Evolutionary conservation across 23 tunicate species (phyloP).

Genomic region (Diplosoma virens): DNA sequence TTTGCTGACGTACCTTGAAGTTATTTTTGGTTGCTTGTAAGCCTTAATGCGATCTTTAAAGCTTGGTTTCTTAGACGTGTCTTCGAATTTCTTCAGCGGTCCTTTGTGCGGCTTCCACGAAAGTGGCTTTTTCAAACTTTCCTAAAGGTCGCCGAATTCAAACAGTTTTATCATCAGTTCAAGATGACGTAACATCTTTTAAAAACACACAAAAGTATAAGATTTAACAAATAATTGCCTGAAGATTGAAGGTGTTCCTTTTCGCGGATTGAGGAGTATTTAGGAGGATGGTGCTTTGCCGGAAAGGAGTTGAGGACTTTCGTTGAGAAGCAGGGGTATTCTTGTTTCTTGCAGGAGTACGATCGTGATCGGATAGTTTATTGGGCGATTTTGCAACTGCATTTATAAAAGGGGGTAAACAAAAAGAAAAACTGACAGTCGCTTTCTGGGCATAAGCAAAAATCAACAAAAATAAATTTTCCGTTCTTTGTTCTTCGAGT

Average conservation of each 20-base stretch:
- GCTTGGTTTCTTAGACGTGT: slow-evolving; percentile 32
- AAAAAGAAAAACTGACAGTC: too few species aligned
- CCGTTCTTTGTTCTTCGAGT: too few species aligned
- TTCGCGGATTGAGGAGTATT: slow-evolving; percentile 33
- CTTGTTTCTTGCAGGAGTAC: slow-evolving; percentile 19
- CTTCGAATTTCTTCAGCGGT: slow-evolving; percentile 53
- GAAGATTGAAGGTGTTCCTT: slow-evolving; percentile 34
- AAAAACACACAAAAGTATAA: neutral
- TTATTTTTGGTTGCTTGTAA: slow-evolving; percentile 31
- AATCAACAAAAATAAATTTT: too few species aligned
- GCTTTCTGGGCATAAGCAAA: too few species aligned
- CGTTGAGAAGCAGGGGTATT: neutral
- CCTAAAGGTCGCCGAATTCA: slow-evolving; percentile 40
- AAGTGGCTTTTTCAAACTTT: slow-evolving; percentile 77
- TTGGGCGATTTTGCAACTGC: slow-evolving; percentile 37
- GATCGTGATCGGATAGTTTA: neutral
- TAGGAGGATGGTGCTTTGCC: neutral
- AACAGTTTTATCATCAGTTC: too few species aligned
- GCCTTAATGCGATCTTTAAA: slow-evolving; percentile 34
- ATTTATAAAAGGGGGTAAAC: neutral
- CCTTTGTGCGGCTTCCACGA: slow-evolving; percentile 80
- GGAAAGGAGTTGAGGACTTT: slow-evolving; percentile 50
- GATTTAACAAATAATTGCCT: slow-evolving; percentile 33
- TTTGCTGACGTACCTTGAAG: slow-evolving; percentile 43
- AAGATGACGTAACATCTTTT: neutral